Percentiles rank a stretch among this genome's conserved stretches.
These are phyloP conservation scores for Berghia stephanieae DNA, from an alignment of 1,140 invertebrate genomes.

Conservation along the genomic window DNA sequence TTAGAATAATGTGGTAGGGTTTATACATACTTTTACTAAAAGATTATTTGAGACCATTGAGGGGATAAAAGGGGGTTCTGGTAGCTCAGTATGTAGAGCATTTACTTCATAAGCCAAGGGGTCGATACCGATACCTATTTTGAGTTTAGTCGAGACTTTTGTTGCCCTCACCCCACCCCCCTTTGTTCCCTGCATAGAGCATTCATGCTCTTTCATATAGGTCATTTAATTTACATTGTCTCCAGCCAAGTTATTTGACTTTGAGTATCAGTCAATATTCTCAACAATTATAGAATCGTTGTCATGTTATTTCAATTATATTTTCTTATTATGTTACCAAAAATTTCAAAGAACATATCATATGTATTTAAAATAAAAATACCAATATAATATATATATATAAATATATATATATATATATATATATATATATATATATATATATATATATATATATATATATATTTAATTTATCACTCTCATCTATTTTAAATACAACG, in stretches of 20 bases:
- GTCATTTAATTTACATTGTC: neutral
- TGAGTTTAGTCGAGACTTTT: too few relatives aligned
- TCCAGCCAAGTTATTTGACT: slow-evolving; percentile 42
- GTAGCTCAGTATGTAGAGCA: too few relatives aligned
- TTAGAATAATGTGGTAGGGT: too few relatives aligned
- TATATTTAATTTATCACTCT: slow-evolving; percentile 32
- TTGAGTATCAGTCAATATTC: neutral
- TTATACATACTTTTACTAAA: too few relatives aligned
- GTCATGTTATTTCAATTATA: neutral
- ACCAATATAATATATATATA: neutral
- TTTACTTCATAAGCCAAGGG: too few relatives aligned
- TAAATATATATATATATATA: neutral
- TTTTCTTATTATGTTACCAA: neutral
- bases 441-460: neutral
- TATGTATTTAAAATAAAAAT: neutral
- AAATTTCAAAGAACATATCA: neutral
- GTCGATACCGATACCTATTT: too few relatives aligned
- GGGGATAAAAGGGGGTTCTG: too few relatives aligned
- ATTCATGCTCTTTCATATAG: too few relatives aligned
- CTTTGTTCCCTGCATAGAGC: too few relatives aligned
- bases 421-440: slow-evolving; percentile 3
- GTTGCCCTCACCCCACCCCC: too few relatives aligned
- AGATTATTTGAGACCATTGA: too few relatives aligned
- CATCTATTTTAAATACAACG: slow-evolving; percentile 33
- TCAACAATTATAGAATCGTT: neutral